Percentiles rank a stretch among this genome's conserved stretches.
Conservation (phyloP, 2,888 invertebrate species). For the Iphiclides podalirius region DNA sequence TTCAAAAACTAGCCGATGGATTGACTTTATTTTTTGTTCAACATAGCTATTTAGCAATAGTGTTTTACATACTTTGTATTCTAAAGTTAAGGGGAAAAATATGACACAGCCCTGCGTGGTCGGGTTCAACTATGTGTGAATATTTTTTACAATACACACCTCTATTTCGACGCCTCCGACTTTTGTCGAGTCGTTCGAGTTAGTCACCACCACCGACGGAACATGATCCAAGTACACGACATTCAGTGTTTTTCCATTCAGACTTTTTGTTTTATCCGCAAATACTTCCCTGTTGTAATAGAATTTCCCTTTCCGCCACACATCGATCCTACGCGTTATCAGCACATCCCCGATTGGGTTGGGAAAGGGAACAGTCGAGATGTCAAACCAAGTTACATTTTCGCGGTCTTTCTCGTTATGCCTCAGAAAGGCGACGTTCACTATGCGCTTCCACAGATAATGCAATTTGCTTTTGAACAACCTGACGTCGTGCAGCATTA, state of each 20-base stretch:
- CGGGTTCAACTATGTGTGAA: no score
- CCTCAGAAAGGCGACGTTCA: conserved; percentile 86
- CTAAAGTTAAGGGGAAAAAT: no score
- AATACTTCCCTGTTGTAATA: conserved; percentile 74
- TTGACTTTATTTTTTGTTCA: no score
- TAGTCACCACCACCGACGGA: conserved; percentile 80
- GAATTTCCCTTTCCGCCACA: conserved; percentile 83
- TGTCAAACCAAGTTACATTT: conserved; percentile 82
- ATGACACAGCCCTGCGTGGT: no score
- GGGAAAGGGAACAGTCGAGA: conserved; percentile 88
- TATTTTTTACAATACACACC: no score
- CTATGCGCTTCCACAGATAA: conserved; percentile 88
- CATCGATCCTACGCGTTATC: conserved; percentile 82
- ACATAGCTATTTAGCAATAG: no score
- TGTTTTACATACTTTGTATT: no score
- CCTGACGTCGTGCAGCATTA: conserved; percentile 85
- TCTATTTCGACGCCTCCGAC: conserved; percentile 85
- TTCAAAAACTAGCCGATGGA: no score
- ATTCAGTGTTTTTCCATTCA: conserved; percentile 79
- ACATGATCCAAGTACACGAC: conserved; percentile 84
- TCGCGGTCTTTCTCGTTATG: conserved; percentile 62
- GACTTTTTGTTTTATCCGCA: conserved; percentile 80
- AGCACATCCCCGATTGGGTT: conserved; percentile 76
- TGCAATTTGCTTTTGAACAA: conserved; percentile 83
- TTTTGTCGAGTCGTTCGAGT: conserved; percentile 54